These are phyloP conservation scores for Oligia fasciuncula DNA, from an alignment of 2,888 invertebrate genomes.

Conservation along the genomic window DNA sequence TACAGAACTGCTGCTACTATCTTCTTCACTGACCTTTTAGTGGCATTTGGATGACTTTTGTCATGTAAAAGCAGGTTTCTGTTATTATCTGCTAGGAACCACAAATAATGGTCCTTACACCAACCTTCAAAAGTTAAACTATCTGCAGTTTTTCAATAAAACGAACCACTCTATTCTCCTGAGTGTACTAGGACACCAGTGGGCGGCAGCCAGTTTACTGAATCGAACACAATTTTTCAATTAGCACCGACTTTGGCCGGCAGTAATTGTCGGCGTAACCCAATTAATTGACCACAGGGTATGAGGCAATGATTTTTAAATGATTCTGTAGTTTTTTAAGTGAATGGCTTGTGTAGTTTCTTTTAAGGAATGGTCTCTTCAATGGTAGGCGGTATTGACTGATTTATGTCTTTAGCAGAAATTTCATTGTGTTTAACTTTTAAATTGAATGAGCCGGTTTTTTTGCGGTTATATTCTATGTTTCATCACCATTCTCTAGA, in stretches of 20 bases:
- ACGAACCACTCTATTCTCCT: conserved; percentile 5
- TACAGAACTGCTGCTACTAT: background rate
- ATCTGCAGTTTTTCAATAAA: conserved; percentile 51
- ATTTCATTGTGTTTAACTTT: conserved; percentile 3
- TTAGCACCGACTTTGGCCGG: conserved; percentile 64
- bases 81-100: background rate
- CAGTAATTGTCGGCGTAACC: conserved; percentile 45
- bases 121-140: conserved; percentile 21
- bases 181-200: conserved; percentile 52
- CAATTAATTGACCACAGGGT: conserved; percentile 55
- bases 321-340: conserved; percentile 38
- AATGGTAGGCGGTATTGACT: conserved; percentile 29
- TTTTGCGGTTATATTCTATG: background rate
- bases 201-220: conserved; percentile 65
- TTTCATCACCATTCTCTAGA: background rate
- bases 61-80: background rate
- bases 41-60: background rate
- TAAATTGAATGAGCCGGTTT: background rate
- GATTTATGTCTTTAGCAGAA: conserved; percentile 24
- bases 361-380: conserved; percentile 30
- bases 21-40: background rate
- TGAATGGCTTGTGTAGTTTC: conserved; percentile 24
- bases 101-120: background rate
- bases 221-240: conserved; percentile 83
- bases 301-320: conserved; percentile 56